A percentile compares a stretch with the other conserved stretches of the same genome.
These are phyloP conservation scores for Haemorhous mexicanus DNA, from an alignment of 2,113 vertebrate genomes.

Conservation along the genomic window DNA sequence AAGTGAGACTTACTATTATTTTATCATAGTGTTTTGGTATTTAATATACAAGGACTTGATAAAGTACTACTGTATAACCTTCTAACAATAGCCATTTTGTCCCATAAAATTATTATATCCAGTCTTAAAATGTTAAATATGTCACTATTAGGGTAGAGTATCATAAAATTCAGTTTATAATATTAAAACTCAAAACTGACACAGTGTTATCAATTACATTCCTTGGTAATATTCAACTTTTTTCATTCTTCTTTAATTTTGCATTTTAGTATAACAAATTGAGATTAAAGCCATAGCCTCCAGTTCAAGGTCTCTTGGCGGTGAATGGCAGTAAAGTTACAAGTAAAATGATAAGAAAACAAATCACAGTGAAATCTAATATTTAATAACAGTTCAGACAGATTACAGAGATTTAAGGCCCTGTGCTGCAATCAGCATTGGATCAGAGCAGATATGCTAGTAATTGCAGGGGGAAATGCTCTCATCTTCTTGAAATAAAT, in stretches of 20 bases:
- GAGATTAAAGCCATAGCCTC: slow-evolving; percentile 40
- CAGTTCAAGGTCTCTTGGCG: slow-evolving; percentile 41
- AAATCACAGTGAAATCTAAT: slow-evolving; percentile 32
- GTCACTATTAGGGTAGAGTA: slow-evolving; percentile 60
- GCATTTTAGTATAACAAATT: slow-evolving; percentile 63
- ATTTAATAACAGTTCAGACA: slow-evolving; percentile 39
- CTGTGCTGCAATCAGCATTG: neutral
- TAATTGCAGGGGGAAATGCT: neutral
- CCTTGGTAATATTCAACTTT: slow-evolving; percentile 49
- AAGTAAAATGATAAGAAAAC: slow-evolving; percentile 37
- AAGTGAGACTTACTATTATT: slow-evolving; percentile 44
- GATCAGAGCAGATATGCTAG: neutral
- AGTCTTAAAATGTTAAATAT: slow-evolving; percentile 76
- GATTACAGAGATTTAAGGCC: slow-evolving; percentile 34
- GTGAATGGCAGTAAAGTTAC: slow-evolving; percentile 40
- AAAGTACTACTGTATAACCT: slow-evolving; percentile 66
- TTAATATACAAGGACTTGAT: slow-evolving; percentile 74
- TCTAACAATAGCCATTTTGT: slow-evolving; percentile 72
- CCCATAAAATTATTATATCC: slow-evolving; percentile 74
- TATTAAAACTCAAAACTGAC: slow-evolving; percentile 68
- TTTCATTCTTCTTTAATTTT: slow-evolving; percentile 71
- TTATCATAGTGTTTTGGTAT: slow-evolving; percentile 65
- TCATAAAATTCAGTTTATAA: slow-evolving; percentile 71
- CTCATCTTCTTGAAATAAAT: slow-evolving; percentile 7
- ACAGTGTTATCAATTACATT: slow-evolving; percentile 66